Base-by-base conservation (phyloP, 1,140 invertebrate genomes). In the Aphelinus certus region DNA sequence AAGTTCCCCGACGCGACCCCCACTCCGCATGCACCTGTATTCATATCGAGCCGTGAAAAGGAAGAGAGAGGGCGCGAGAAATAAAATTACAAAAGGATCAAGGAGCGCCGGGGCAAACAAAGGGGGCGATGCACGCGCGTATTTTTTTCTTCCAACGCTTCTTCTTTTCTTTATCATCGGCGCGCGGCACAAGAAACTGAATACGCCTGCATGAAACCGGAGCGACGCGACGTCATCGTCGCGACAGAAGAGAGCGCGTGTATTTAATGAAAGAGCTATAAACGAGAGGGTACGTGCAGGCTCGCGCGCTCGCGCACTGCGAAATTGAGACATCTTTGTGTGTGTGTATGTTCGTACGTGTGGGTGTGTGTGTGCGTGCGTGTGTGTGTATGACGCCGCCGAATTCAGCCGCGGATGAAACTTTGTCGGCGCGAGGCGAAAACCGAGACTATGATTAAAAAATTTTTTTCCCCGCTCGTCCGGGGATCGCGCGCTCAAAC, bases 181-280 rank as follows among this genome's bases (percentile, higher is more conserved):
- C 26, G 26, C 26, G 26, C 26, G 26, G 7, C 3, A 55, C 60
- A 61, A 66, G 68, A 61, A 71, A 76, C 63, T 61, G 56, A 66
- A 71, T 76, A 66, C 55, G 66, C 74, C 74, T 76, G 74, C 74
- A 76, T 76, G 74, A 76, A 76, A 76, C 46, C 26, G 51, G 73
- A 76, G 68, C 46, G 46, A 10, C 49, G 9, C n/a, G 56, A 58
- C 10, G 9, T 58, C 66, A n/a, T 48, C 56, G 42, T 47, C 56
- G 10, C 46, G 42, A 3, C 47, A 71, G 26, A 26, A 64, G 49
- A 69, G 71, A 60, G 51, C 6, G 7, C 55, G 5, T 63, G 46
- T 10, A 45, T 26, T 7, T 53, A 56, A 72, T 58, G 46, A 46
- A 64, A 64, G 47, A 49, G 47, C 60, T 62, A 4, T 43, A 3